A percentile compares a stretch with the other conserved stretches of the same genome.
These are phyloP conservation scores for Sebastes schlegelii DNA, from an alignment of 2,113 vertebrate genomes.

Conservation along the genomic window DNA sequence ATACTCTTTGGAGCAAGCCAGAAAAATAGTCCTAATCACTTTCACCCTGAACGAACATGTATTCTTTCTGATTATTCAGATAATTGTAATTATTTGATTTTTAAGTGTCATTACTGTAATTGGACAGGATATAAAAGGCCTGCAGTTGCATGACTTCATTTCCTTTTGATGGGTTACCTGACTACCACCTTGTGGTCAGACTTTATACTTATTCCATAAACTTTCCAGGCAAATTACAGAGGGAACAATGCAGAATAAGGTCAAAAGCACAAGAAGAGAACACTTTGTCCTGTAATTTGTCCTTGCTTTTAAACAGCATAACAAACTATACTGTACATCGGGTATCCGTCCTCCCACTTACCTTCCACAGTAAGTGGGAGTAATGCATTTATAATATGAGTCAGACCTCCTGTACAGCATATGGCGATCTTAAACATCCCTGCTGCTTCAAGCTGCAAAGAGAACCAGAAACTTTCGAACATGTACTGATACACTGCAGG, in stretches of 20 bases:
- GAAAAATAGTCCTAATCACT: neutral
- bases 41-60: neutral
- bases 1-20: neutral
- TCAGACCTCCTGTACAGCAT: slow-evolving; percentile 30
- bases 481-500: too few species aligned
- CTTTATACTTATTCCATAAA: neutral
- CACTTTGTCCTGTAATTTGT: neutral
- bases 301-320: neutral
- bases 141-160: neutral
- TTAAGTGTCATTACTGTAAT: neutral
- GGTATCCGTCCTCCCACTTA: neutral
- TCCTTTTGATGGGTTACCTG: neutral
- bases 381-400: neutral
- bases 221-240: neutral
- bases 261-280: neutral
- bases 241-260: neutral
- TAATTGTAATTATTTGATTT: neutral
- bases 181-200: slow-evolving; percentile 57
- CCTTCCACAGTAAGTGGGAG: neutral
- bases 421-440: slow-evolving; percentile 7
- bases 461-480: too few species aligned
- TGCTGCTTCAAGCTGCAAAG: neutral
- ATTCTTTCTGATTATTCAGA: neutral
- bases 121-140: neutral
- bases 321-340: neutral